Evolutionary conservation across 2,797 vertebrate species (phyloP).

Genomic region (Cercopithecus petaurista): DNA sequence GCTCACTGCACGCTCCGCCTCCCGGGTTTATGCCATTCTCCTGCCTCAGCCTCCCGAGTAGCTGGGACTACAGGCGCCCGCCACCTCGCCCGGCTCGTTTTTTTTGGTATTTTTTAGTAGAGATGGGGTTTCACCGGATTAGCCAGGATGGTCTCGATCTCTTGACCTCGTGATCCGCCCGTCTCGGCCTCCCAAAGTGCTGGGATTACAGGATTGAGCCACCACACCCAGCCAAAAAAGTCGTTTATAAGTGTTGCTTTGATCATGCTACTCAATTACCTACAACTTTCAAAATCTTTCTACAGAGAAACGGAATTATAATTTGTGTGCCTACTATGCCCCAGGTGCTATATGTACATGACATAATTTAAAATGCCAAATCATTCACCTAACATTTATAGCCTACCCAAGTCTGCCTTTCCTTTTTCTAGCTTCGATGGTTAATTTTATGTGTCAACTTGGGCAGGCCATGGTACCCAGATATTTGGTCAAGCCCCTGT

Average conservation of each 20-base stretch:
- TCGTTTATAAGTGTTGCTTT: background rate
- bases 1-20: no score
- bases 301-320: background rate
- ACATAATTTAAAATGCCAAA: background rate
- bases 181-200: no score
- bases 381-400: background rate
- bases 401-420: background rate
- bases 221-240: background rate
- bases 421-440: background rate
- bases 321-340: background rate
- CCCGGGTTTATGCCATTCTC: no score
- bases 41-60: no score
- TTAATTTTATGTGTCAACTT: background rate
- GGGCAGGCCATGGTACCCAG: background rate
- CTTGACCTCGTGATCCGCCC: no score
- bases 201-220: no score
- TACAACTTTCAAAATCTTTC: conserved; percentile 6
- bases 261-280: background rate
- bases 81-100: no score
- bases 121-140: no score
- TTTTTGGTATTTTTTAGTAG: no score
- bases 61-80: no score
- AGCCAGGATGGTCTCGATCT: no score
- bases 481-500: background rate
- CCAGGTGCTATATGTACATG: background rate